These are phyloP conservation scores for Glaucidium brasilianum DNA, from an alignment of 2,113 vertebrate species.

Conservation along the genomic window DNA sequence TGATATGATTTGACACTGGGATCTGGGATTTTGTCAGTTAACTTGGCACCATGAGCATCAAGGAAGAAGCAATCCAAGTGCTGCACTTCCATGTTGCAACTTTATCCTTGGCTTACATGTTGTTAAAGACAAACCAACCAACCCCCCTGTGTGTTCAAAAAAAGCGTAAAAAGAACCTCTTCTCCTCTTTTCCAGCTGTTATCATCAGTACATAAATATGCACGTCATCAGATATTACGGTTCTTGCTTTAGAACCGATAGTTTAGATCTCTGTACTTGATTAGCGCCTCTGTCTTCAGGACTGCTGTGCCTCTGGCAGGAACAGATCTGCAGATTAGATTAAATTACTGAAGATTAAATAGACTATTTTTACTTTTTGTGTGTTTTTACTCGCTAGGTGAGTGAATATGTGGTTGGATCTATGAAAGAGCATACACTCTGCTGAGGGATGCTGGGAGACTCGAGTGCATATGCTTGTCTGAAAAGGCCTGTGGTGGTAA, in stretches of 20 bases:
- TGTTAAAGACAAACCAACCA: not conserved
- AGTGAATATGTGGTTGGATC: not conserved
- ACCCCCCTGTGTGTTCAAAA: not conserved
- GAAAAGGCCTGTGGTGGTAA: not conserved
- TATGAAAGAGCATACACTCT: not conserved
- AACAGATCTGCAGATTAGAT: slow-evolving; percentile 1
- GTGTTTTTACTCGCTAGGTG: not conserved
- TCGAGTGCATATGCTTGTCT: not conserved
- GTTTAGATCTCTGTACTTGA: not conserved
- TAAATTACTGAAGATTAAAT: not conserved
- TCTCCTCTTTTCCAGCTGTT: not conserved
- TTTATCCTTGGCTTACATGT: not conserved
- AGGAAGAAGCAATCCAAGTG: not conserved
- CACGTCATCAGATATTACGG: not conserved
- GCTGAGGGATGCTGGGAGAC: not conserved
- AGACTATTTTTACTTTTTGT: not conserved
- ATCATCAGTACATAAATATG: not conserved
- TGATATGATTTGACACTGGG: not conserved
- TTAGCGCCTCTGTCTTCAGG: not conserved
- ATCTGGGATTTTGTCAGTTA: not conserved
- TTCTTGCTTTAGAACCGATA: not conserved
- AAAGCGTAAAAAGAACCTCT: not conserved
- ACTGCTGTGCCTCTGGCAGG: not conserved
- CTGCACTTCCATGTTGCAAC: not conserved
- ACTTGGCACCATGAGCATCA: not conserved